Conservation (phyloP, 2,113 vertebrate genomes). For the Oreocharis arfaki region DNA sequence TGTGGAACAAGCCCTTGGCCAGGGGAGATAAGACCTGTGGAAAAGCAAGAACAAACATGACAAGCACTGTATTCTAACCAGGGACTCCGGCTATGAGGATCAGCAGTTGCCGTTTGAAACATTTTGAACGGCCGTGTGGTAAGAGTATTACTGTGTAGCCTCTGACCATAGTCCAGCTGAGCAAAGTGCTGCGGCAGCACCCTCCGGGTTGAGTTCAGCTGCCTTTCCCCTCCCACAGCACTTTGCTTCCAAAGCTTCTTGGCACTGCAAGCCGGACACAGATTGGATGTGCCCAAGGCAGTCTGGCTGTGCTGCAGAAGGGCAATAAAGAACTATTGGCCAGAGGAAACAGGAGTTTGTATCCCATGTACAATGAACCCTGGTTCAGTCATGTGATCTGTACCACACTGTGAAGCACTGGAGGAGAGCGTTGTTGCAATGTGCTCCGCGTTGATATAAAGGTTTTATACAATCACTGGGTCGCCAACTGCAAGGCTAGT, state of each 20-base stretch:
- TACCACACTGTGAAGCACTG: not conserved
- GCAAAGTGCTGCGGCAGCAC: not conserved
- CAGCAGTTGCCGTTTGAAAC: not conserved
- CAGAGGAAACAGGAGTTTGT: not conserved
- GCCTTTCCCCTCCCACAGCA: not conserved
- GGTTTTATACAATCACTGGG: not conserved
- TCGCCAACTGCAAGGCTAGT: not conserved
- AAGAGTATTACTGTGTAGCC: not conserved
- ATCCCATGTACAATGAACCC: not conserved
- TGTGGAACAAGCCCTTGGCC: slow-evolving; percentile 76
- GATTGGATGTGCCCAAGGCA: not conserved
- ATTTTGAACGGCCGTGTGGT: not conserved
- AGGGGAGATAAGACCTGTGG: slow-evolving; percentile 80
- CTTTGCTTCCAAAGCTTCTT: not conserved
- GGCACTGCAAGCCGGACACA: not conserved
- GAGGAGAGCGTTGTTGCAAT: too few species aligned
- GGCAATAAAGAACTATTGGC: not conserved
- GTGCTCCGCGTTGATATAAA: not conserved
- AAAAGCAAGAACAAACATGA: not conserved
- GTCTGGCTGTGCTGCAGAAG: not conserved
- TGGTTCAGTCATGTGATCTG: not conserved
- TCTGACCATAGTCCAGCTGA: not conserved
- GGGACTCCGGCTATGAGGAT: not conserved
- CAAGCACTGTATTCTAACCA: not conserved
- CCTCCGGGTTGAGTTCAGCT: not conserved